Percentiles rank a stretch among this genome's conserved stretches.
Evolutionary conservation across 2,797 vertebrate species (phyloP).

Genomic region (Sebastes hubbsi): DNA sequence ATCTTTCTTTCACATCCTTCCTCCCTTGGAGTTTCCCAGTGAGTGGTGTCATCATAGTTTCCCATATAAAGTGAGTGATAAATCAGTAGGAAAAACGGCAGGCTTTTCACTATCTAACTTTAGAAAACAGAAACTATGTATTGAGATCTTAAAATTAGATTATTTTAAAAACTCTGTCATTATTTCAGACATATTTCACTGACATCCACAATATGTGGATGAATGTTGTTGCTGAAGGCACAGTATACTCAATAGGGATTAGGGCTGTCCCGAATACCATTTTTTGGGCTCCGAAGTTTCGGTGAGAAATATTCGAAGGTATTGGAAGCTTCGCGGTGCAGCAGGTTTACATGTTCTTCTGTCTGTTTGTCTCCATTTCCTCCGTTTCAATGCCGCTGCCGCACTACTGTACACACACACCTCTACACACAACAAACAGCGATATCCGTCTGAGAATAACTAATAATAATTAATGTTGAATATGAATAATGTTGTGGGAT

Average conservation of each 20-base stretch:
- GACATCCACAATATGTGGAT: neutral
- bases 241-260: neutral
- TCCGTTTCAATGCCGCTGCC: no score
- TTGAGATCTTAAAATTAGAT: neutral
- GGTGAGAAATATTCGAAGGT: no score
- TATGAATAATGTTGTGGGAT: no score
- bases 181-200: neutral
- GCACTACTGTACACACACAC: no score
- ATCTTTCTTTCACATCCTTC: slow-evolving; percentile 30
- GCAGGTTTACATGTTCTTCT: no score
- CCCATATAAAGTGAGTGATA: neutral
- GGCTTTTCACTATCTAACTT: neutral
- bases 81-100: neutral
- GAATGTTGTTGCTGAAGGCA: neutral
- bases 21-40: slow-evolving; percentile 37
- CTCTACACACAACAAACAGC: no score
- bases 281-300: no score
- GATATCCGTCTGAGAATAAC: no score
- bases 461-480: no score
- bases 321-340: no score
- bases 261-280: no score
- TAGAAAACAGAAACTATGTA: neutral
- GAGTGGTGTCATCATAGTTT: slow-evolving; percentile 6
- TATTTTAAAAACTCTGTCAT: neutral
- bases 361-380: no score